These are phyloP conservation scores for Ornithoptera alexandrae DNA, from an alignment of 2,888 invertebrate genomes.

Conservation along the genomic window DNA sequence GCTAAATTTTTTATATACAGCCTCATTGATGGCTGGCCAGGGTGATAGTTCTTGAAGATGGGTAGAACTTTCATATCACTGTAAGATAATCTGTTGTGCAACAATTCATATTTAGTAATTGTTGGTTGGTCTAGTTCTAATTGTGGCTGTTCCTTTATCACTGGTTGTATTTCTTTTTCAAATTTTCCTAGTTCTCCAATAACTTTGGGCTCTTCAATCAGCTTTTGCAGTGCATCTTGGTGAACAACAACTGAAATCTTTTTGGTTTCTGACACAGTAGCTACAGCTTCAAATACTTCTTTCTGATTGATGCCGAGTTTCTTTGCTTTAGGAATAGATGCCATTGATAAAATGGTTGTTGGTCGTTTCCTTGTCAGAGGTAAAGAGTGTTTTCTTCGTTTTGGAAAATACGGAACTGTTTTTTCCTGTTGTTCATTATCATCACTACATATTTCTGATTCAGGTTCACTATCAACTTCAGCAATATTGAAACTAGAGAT, in stretches of 20 bases:
- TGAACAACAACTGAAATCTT: constrained; percentile 69
- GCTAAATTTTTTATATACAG: constrained; percentile 96
- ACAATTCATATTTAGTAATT: constrained; percentile 83
- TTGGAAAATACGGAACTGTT: constrained; percentile 47
- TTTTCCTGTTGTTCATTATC: constrained; percentile 50
- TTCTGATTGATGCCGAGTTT: constrained; percentile 52
- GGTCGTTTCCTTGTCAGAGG: constrained; percentile 58
- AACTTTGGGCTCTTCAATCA: constrained; percentile 56
- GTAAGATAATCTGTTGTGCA: constrained; percentile 83
- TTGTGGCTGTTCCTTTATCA: constrained; percentile 37
- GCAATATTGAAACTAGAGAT: constrained; percentile 44
- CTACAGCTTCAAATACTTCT: constrained; percentile 65
- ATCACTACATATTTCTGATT: constrained; percentile 71
- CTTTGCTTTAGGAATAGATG: constrained; percentile 50
- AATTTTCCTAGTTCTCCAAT: constrained; percentile 70
- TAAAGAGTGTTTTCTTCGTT: constrained; percentile 58
- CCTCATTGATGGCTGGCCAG: constrained; percentile 89
- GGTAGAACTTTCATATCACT: constrained; percentile 86
- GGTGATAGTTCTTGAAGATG: constrained; percentile 91
- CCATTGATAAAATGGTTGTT: constrained; percentile 47
- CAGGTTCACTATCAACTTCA: constrained; percentile 50
- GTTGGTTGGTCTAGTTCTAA: constrained; percentile 54
- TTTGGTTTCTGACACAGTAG: constrained; percentile 60
- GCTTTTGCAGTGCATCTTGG: constrained; percentile 61
- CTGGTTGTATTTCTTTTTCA: constrained; percentile 53